Percentiles rank a stretch among this genome's conserved stretches.
Evolutionary conservation across 2,888 invertebrate species (phyloP).

Genomic region (Pediacus dermestoides): DNA sequence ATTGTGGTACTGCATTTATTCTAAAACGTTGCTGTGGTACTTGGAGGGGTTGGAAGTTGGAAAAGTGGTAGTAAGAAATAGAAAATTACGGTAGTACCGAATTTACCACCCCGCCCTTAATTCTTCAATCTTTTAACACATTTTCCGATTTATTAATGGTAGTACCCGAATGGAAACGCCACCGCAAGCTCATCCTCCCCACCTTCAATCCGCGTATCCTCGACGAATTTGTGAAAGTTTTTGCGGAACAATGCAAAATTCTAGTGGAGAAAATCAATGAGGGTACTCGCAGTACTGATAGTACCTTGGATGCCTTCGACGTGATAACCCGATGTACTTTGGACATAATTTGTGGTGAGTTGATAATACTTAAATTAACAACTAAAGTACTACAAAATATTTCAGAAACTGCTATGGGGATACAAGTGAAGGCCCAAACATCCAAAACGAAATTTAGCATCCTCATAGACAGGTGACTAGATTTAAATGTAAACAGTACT

Average conservation of each 20-base stretch:
- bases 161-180: slow-evolving; percentile 58
- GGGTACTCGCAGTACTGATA: slow-evolving; percentile 43
- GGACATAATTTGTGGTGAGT: slow-evolving; percentile 60
- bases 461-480: slow-evolving; percentile 31
- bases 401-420: slow-evolving; percentile 70
- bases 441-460: slow-evolving; percentile 54
- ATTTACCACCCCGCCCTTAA: no score
- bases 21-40: neutral
- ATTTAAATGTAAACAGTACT: slow-evolving; percentile 9
- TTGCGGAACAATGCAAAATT: slow-evolving; percentile 57
- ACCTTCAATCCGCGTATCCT: slow-evolving; percentile 63
- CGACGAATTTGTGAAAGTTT: slow-evolving; percentile 60
- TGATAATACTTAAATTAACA: no score
- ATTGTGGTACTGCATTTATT: neutral
- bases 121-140: no score
- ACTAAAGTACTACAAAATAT: no score
- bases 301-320: slow-evolving; percentile 57
- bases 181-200: slow-evolving; percentile 59
- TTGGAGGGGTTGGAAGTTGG: no score
- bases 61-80: no score
- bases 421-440: slow-evolving; percentile 58
- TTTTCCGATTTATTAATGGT: no score
- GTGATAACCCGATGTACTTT: slow-evolving; percentile 57
- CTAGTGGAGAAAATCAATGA: slow-evolving; percentile 51
- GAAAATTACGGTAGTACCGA: no score